phyloP scores from a whole-genome alignment of 2,888 invertebrate genomes.

The Zele albiditarsus region DNA sequence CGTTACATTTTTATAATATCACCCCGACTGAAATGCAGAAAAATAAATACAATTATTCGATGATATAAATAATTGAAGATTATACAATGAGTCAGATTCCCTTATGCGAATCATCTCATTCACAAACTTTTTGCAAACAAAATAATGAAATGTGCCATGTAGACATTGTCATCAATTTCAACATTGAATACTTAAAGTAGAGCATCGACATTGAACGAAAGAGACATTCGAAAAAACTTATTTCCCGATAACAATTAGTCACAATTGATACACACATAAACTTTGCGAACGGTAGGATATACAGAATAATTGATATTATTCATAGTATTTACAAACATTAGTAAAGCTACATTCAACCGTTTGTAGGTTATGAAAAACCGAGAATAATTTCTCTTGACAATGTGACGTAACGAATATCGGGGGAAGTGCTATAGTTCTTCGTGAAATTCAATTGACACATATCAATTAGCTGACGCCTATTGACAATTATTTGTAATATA shows the following conservation, averaged over 20 bases:
- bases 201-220: background rate
- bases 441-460: too few relatives aligned
- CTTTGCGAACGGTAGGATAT: background rate
- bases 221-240: background rate
- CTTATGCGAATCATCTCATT: too few relatives aligned
- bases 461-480: background rate
- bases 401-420: slow-evolving; percentile 45
- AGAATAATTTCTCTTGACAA: slow-evolving; percentile 40
- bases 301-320: background rate
- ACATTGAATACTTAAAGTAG: background rate
- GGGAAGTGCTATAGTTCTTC: background rate
- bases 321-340: slow-evolving; percentile 48
- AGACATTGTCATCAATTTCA: background rate
- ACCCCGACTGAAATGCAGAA: slow-evolving; percentile 40
- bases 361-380: slow-evolving; percentile 50
- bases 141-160: background rate
- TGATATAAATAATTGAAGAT: background rate
- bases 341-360: slow-evolving; percentile 17
- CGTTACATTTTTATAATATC: slow-evolving; percentile 51
- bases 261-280: background rate
- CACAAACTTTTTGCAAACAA: background rate
- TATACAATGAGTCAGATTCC: background rate
- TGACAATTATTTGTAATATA: slow-evolving; percentile 15
- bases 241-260: background rate
- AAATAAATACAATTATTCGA: slow-evolving; percentile 17